Conservation (phyloP, 2,888 invertebrate genomes). For the Thereva unica region DNA sequence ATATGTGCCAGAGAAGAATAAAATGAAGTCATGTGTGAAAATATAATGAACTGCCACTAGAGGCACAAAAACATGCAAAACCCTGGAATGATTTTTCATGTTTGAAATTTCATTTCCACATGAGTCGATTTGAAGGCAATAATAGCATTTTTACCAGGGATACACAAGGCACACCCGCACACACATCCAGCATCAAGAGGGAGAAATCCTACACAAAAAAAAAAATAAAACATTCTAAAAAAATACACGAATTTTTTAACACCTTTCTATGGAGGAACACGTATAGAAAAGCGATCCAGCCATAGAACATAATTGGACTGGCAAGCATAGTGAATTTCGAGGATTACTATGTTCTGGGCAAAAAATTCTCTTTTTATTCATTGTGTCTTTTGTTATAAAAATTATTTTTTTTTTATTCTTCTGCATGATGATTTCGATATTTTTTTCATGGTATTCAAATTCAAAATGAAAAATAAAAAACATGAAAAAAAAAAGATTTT, state of each 20-base stretch:
- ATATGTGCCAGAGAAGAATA: conserved; percentile 7
- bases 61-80: conserved; percentile 18
- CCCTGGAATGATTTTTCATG: conserved; percentile 23
- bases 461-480: no score
- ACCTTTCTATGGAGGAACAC: not conserved
- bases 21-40: conserved; percentile 41
- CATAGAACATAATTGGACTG: conserved; percentile 36
- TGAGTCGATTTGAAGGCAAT: conserved; percentile 35
- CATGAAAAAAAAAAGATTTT: no score
- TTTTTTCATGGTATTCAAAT: no score
- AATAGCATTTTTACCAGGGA: conserved; percentile 14
- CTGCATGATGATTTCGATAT: no score
- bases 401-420: no score
- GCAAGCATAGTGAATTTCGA: conserved; percentile 27
- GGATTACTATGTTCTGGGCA: not conserved
- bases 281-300: conserved; percentile 9
- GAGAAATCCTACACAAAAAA: conserved; percentile 7
- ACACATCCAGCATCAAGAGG: not conserved
- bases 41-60: conserved; percentile 40
- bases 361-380: no score
- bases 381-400: no score
- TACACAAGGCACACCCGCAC: no score
- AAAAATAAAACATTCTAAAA: conserved; percentile 7
- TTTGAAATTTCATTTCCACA: conserved; percentile 33
- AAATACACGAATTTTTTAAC: not conserved